Conservation (phyloP, 2,113 vertebrate genomes). For the Rattus rattus region DNA sequence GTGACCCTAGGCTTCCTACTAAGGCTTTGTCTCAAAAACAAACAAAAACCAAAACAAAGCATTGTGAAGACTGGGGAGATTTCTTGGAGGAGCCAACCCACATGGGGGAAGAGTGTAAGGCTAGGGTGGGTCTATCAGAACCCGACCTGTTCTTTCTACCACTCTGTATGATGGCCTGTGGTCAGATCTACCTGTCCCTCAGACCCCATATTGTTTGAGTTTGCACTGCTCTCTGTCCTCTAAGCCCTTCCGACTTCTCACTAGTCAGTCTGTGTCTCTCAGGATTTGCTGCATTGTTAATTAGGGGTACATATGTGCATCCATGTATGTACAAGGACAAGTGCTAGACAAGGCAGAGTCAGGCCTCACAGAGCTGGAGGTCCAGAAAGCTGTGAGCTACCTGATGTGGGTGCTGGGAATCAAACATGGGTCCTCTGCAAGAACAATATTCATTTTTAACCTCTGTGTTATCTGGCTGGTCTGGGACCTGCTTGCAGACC, state of each 20-base stretch:
- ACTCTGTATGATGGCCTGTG: not conserved
- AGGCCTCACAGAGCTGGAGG: not conserved
- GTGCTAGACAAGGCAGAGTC: not conserved
- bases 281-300: not conserved
- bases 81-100: conserved; percentile 13
- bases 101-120: not conserved
- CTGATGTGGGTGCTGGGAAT: not conserved
- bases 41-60: not conserved
- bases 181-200: not conserved
- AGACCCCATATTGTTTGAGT: not conserved
- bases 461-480: not conserved
- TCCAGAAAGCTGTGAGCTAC: not conserved
- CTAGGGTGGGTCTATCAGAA: not conserved
- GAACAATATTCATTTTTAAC: not conserved
- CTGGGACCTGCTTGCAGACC: not conserved
- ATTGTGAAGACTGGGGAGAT: not conserved
- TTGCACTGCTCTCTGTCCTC: not conserved
- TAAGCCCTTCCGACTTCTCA: not conserved
- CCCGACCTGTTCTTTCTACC: not conserved
- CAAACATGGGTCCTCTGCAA: not conserved
- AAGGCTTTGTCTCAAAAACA: not conserved
- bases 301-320: not conserved
- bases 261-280: not conserved
- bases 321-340: not conserved
- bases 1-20: not conserved